These are phyloP conservation scores for Ectobius pallidus DNA, from an alignment of 2,888 invertebrate species.

Conservation along the genomic window DNA sequence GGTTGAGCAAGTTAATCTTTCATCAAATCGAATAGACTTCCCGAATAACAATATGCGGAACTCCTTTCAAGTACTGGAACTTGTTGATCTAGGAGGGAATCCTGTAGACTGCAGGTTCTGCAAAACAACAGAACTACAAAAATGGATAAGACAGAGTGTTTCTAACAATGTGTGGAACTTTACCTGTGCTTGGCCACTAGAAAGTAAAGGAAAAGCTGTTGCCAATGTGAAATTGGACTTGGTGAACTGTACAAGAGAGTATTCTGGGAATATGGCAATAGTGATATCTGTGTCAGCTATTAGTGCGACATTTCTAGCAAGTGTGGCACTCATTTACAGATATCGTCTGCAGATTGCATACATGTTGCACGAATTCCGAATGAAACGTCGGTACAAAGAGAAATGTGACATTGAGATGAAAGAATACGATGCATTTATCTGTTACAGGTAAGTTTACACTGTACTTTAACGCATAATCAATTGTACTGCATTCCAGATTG, in stretches of 20 bases:
- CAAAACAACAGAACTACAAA: not conserved
- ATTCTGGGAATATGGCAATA: not conserved
- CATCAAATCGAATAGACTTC: not conserved
- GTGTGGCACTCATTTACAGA: not conserved
- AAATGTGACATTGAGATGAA: not conserved
- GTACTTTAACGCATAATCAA: too few relatives aligned
- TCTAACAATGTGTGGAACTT: not conserved
- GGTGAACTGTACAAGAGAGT: not conserved
- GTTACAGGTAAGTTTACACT: conserved; percentile 1
- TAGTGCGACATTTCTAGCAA: not conserved
- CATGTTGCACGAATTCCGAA: not conserved
- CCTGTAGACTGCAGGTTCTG: not conserved
- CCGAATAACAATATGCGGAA: not conserved
- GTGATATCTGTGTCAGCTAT: not conserved
- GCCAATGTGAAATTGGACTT: not conserved
- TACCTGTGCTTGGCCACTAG: not conserved
- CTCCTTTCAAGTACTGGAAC: not conserved
- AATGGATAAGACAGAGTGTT: not conserved
- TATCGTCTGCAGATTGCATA: not conserved
- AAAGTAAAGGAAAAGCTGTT: not conserved
- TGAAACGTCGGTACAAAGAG: not conserved
- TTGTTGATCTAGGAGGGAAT: not conserved
- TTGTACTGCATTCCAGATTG: too few relatives aligned
- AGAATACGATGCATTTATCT: not conserved
- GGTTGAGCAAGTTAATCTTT: not conserved